Evolutionary conservation across 2,888 invertebrate genomes (phyloP).

Genomic region (Drosophila maculinotata): DNA sequence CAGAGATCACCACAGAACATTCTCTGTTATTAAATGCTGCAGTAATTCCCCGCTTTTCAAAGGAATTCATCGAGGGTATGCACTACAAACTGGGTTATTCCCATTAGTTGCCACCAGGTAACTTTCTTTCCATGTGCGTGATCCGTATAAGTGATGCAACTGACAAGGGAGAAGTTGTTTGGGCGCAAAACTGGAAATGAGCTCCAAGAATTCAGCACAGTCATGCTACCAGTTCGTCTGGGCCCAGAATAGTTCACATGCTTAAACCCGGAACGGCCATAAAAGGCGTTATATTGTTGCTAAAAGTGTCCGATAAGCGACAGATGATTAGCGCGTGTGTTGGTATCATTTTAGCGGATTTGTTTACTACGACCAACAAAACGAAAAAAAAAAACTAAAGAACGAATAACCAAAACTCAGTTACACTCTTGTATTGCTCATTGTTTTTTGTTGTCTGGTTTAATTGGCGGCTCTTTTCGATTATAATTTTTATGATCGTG

Average conservation of each 20-base stretch:
- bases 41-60: slow-evolving; percentile 10
- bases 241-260: slow-evolving; percentile 10
- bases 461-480: slow-evolving; percentile 44
- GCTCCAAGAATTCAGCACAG: slow-evolving; percentile 32
- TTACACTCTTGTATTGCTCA: neutral
- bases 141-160: slow-evolving; percentile 33
- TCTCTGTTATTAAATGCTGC: neutral
- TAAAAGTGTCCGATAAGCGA: slow-evolving; percentile 1
- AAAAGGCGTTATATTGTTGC: no score
- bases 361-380: neutral
- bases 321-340: neutral
- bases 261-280: neutral
- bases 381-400: no score
- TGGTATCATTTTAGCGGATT: neutral
- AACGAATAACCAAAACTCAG: no score
- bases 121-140: slow-evolving; percentile 44
- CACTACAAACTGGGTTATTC: slow-evolving; percentile 19
- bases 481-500: slow-evolving; percentile 48
- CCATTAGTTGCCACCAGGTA: slow-evolving; percentile 9
- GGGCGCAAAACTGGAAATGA: slow-evolving; percentile 34
- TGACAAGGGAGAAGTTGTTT: slow-evolving; percentile 17
- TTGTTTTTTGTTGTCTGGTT: slow-evolving; percentile 11
- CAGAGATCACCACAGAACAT: neutral
- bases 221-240: slow-evolving; percentile 6
- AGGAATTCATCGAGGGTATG: slow-evolving; percentile 5